Evolutionary conservation across 1,140 invertebrate genomes (phyloP), one percentile per base, ranked within the genome.

Genomic region (Caenorhabditis briggsae): DNA sequence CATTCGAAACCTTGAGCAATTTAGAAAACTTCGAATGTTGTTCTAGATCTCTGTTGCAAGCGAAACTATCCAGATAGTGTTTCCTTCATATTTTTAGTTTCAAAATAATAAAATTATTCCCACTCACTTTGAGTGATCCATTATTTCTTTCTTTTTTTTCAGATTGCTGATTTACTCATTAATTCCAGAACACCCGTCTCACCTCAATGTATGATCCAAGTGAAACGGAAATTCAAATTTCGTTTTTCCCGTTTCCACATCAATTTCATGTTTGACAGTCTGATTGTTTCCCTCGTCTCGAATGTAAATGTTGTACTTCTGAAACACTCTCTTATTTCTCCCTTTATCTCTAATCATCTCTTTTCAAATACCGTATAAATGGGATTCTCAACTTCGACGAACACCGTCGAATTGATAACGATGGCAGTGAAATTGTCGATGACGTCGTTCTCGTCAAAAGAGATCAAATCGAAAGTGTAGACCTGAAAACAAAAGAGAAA

Each of bases 251-350:
- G 25, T 46, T 23, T 78, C 70, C 18, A 78, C 70, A n/a, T 78
- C 70, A 53, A 78, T 78, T 53, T 78, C 70, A 50, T 78, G 70
- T 78, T 78, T 78, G 11, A 78, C 70, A 8, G 70, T 78, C 70
- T 78, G 70, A 78, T 78, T 48, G 23, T 50, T 78, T 8, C 46
- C 70, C 20, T 78, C 70, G 5, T 50, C 70, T 23, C 70, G 70
- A 78, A 78, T 78, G 20, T 78, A 78, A 50, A 78, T 78, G n/a
- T 78, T 78, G 70, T 78, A 78, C 20, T 78, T 78, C 70, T 78
- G 46, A 50, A 78, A 78, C 46, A 50, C n/a, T 61, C 56, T n/a
- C 8, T n/a, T n/a, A 58, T 58, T n/a, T 58, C n/a, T 58, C 18
- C n/a, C 18, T 58, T 58, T 16, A n/a, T 58, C 56, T 43, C 43